phyloP scores from a whole-genome alignment of 2,888 invertebrate species.

The Machimus rusticus region DNA sequence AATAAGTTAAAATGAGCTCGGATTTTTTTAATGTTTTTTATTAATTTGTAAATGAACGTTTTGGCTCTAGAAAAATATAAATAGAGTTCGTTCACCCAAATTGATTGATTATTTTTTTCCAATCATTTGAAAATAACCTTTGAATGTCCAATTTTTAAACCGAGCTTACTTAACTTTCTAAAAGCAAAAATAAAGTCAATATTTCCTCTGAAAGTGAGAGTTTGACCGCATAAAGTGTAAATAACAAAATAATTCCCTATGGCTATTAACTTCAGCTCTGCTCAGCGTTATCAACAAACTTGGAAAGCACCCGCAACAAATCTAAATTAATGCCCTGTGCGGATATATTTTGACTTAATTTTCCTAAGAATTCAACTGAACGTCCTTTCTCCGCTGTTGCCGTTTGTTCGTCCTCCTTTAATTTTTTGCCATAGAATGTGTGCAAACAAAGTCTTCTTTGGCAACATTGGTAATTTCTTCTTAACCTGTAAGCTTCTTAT shows the following conservation, averaged over 20 bases:
- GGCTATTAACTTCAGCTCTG: not conserved
- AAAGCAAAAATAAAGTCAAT: not conserved
- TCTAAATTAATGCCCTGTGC: slow-evolving; percentile 6
- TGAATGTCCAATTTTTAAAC: too few species aligned
- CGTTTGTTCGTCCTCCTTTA: not conserved
- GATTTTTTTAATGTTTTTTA: too few species aligned
- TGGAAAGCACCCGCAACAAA: not conserved
- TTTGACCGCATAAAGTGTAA: not conserved
- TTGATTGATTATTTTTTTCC: too few species aligned
- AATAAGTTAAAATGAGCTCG: too few species aligned
- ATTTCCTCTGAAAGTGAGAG: not conserved
- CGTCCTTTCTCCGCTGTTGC: not conserved
- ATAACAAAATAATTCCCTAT: not conserved
- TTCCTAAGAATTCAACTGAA: not conserved
- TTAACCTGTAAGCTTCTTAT: slow-evolving; percentile 29
- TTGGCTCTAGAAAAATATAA: too few species aligned
- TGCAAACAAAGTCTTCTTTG: not conserved
- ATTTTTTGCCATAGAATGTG: not conserved
- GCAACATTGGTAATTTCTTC: slow-evolving; percentile 10
- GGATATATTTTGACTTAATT: slow-evolving; percentile 1
- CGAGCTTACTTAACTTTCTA: not conserved
- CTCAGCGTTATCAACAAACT: not conserved
- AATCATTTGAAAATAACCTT: too few species aligned
- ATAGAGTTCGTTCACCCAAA: too few species aligned
- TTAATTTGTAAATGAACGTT: too few species aligned